Conservation (phyloP, 2,113 vertebrate species). For the Microtus pennsylvanicus region DNA sequence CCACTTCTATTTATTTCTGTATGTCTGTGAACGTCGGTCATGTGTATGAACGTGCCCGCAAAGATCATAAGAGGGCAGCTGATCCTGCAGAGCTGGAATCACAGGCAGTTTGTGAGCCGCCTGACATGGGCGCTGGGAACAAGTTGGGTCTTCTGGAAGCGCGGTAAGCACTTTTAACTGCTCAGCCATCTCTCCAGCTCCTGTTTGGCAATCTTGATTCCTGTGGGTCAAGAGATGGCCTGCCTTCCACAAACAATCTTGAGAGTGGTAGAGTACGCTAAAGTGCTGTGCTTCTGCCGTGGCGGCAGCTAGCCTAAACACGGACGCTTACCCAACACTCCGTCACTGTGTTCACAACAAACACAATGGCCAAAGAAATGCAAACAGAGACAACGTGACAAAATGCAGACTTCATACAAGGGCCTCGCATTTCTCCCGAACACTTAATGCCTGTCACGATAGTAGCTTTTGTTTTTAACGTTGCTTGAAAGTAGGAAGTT, state of each 20-base stretch:
- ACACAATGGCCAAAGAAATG: slow-evolving; percentile 3
- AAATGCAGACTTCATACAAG: slow-evolving; percentile 3
- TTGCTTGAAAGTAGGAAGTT: slow-evolving; percentile 22
- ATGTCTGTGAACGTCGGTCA: neutral
- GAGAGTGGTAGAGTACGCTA: neutral
- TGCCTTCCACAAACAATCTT: slow-evolving; percentile 39
- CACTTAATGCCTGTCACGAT: neutral
- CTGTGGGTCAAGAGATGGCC: neutral
- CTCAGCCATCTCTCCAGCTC: neutral
- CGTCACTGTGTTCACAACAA: slow-evolving; percentile 7
- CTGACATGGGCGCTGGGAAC: neutral
- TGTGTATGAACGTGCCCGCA: neutral
- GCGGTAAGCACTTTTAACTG: neutral
- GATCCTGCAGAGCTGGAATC: neutral
- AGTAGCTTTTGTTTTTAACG: neutral
- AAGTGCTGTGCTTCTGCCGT: neutral
- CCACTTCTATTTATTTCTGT: neutral
- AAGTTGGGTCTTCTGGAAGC: neutral
- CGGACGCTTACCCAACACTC: neutral
- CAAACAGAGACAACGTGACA: neutral
- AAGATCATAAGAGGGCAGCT: neutral
- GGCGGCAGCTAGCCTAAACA: neutral
- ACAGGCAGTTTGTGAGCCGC: neutral
- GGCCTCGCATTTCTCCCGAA: neutral
- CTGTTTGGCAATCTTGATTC: slow-evolving; percentile 32